phyloP scores from a whole-genome alignment of 2,797 vertebrate species.

The Linurgus olivaceus region DNA sequence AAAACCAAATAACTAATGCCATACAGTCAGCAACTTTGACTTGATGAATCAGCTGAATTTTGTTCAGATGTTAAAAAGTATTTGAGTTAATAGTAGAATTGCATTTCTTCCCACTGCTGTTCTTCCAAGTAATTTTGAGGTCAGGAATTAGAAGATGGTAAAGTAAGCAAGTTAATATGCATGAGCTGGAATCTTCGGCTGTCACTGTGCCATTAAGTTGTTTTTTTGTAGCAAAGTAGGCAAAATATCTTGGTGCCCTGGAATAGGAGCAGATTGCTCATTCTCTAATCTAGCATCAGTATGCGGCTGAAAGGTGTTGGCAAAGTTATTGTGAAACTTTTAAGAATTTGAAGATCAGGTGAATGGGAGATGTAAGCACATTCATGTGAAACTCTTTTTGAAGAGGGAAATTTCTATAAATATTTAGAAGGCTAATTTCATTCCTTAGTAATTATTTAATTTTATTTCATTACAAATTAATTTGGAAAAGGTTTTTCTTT shows the following conservation, averaged over 20 bases:
- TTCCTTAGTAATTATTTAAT: not conserved
- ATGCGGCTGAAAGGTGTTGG: not conserved
- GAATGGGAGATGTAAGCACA: not conserved
- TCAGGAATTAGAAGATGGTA: not conserved
- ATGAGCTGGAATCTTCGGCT: not conserved
- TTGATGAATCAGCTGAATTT: not conserved
- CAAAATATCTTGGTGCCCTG: not conserved
- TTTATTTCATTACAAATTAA: not conserved
- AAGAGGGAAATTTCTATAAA: not conserved
- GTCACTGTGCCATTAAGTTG: not conserved
- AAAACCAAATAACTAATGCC: not conserved
- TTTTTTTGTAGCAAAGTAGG: not conserved
- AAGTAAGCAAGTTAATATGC: not conserved
- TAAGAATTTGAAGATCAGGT: not conserved
- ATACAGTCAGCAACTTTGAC: not conserved
- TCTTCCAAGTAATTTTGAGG: not conserved
- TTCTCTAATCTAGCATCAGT: not conserved
- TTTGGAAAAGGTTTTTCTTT: not conserved
- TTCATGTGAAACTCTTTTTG: not conserved
- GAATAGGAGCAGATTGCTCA: not conserved
- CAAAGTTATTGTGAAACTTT: not conserved
- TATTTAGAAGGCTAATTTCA: not conserved
- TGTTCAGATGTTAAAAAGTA: not conserved
- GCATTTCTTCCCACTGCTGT: not conserved
- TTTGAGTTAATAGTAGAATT: not conserved